Base-by-base conservation (phyloP, 2,113 vertebrate genomes). In the Hippoglossus stenolepis region DNA sequence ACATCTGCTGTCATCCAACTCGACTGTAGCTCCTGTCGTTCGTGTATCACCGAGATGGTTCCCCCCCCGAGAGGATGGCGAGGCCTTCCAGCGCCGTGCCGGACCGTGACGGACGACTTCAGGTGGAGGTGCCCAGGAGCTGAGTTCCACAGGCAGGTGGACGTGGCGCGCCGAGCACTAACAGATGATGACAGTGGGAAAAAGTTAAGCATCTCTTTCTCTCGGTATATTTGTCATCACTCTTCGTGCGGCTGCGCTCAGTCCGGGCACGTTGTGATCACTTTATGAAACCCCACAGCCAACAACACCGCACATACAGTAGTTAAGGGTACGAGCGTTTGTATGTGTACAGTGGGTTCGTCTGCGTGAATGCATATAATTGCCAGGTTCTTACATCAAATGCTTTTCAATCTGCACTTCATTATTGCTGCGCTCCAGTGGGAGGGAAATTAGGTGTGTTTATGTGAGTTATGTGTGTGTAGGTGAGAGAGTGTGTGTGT, bases 351-450 rank as follows among this genome's bases (percentile, higher is more conserved):
- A 70, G 70, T 66, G 51, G 63, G 60, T 21, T 66, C 69, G 31
- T 17, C 21, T 72, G 6, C 61, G 70, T 57, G 75, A 82, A 76
- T 67, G 70, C 38, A 56, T 51, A 73, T 88, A 89, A 90, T 84
- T 87, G 70, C 65, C 72, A 53, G 83, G 65, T 79, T 79, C 80
- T 79, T 38, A 76, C 78, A 88, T 80, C 75, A 90, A 85, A 84
- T 77, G 57, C 71, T 79, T 78, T 82, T 90, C 80, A 90, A 73
- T 83, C 84, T 63, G 67, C 85, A 88, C 87, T 73, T 85, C 72
- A 72, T 80, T 86, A 81, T 60, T 79, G 71, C 72, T 74, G 75
- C 69, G 61, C 74, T 83, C 43, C 20, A 65, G 72, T 3, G 40
- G 65, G 62, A 64, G 57, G 47, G 61, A 77, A 77, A 62, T 84